phyloP scores from a whole-genome alignment of 2,113 vertebrate genomes.

The Pycnonotus jocosus region DNA sequence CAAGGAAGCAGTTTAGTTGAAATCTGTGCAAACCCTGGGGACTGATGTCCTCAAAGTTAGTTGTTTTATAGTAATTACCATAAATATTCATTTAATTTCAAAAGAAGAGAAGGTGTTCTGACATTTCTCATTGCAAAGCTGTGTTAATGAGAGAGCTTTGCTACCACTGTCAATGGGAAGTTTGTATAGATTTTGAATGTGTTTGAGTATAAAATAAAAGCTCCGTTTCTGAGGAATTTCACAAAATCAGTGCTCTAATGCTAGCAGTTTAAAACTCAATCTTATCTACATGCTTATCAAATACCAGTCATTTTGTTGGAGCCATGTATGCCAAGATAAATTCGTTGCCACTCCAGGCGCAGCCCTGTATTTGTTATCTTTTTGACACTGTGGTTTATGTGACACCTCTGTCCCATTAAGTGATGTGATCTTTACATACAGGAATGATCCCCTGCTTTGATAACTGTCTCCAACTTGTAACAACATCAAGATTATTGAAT shows the following conservation, averaged over 20 bases:
- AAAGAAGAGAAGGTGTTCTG: not conserved
- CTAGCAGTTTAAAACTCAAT: not conserved
- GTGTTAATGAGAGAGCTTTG: not conserved
- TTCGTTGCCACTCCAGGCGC: not conserved
- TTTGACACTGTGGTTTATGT: not conserved
- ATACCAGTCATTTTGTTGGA: not conserved
- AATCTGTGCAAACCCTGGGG: not conserved
- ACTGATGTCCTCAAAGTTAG: not conserved
- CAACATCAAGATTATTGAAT: slow-evolving; percentile 44
- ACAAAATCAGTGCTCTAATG: not conserved
- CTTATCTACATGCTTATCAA: not conserved
- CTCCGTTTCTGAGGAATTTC: not conserved
- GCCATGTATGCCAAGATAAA: not conserved
- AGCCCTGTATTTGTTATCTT: not conserved
- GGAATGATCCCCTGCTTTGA: slow-evolving; percentile 2
- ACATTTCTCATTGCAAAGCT: not conserved
- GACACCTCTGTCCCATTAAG: slow-evolving; percentile 13
- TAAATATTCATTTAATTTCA: not conserved
- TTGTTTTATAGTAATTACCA: not conserved
- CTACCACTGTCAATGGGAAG: not conserved
- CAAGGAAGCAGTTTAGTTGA: not conserved
- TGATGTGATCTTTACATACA: not conserved
- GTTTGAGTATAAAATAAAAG: not conserved
- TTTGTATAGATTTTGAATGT: not conserved
- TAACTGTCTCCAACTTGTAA: slow-evolving; percentile 35